Conservation (phyloP, 2,888 invertebrate species). For the Lasioglossum calceatum region DNA sequence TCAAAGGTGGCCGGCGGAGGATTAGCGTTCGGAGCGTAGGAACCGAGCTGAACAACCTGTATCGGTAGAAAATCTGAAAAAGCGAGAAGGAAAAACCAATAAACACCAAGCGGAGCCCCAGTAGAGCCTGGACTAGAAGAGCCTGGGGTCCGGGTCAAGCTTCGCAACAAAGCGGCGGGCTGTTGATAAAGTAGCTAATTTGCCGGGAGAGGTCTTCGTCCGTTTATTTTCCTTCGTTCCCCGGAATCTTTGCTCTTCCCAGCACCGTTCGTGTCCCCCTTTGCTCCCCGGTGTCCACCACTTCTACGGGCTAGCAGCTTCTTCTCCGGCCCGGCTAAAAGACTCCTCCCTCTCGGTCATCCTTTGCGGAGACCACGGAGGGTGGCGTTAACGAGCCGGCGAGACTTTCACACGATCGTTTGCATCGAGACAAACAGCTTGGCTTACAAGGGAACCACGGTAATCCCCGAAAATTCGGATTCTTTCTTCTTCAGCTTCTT, state of each 20-base stretch:
- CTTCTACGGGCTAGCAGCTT: constrained; percentile 47
- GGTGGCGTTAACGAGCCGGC: constrained; percentile 77
- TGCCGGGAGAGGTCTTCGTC: constrained; percentile 69
- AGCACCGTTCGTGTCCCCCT: constrained; percentile 30
- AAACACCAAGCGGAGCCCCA: neutral
- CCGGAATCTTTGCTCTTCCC: constrained; percentile 68
- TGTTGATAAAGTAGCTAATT: constrained; percentile 78
- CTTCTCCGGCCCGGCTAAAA: constrained; percentile 44
- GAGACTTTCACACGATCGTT: constrained; percentile 77
- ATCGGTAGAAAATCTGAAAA: constrained; percentile 24
- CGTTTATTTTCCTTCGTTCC: constrained; percentile 77
- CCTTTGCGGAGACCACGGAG: constrained; percentile 60
- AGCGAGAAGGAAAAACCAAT: constrained; percentile 21
- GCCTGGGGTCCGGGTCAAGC: neutral
- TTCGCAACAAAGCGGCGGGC: constrained; percentile 57
- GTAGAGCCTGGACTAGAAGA: neutral
- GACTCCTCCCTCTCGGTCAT: constrained; percentile 46
- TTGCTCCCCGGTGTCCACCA: neutral
- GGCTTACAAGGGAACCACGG: constrained; percentile 40
- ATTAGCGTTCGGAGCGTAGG: neutral
- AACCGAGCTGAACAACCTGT: neutral
- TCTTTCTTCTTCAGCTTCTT: neutral
- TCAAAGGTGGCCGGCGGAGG: neutral
- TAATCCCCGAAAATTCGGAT: neutral
- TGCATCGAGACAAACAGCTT: constrained; percentile 69